These are phyloP conservation scores for Planococcus citri DNA, from an alignment of 1,140 invertebrate species.

Conservation along the genomic window DNA sequence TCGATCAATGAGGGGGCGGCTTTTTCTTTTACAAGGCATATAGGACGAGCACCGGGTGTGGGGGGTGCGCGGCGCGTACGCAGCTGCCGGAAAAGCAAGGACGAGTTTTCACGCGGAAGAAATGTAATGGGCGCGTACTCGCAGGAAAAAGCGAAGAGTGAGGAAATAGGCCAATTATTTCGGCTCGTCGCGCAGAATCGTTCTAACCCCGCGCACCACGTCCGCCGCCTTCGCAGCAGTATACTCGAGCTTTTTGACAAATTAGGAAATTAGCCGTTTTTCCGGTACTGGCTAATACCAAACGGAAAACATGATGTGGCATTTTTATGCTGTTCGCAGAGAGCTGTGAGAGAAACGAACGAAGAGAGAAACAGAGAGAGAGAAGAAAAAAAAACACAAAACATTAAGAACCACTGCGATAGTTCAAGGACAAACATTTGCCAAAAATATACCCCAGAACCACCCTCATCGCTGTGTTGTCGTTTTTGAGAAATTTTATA, in stretches of 20 bases:
- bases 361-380: too few relatives aligned
- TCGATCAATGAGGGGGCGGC: constrained; percentile 17
- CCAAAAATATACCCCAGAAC: not conserved
- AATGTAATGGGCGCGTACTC: constrained; percentile 7
- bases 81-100: constrained; percentile 17
- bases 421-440: constrained; percentile 1
- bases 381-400: not conserved
- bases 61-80: not conserved
- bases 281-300: constrained; percentile 1
- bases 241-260: constrained; percentile 17
- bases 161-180: constrained; percentile 19
- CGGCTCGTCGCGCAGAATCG: constrained; percentile 19
- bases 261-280: constrained; percentile 17
- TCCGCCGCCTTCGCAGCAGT: not conserved
- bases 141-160: constrained; percentile 5
- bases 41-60: too few relatives aligned
- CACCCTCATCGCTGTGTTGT: not conserved
- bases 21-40: not conserved
- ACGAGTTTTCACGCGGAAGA: constrained; percentile 19
- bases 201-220: not conserved
- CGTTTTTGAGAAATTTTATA: not conserved
- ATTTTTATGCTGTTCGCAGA: not conserved
- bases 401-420: constrained; percentile 1
- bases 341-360: too few relatives aligned
- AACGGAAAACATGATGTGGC: constrained; percentile 1